Conservation (phyloP, 2,888 invertebrate genomes). For the Drosophila prostipennis region DNA sequence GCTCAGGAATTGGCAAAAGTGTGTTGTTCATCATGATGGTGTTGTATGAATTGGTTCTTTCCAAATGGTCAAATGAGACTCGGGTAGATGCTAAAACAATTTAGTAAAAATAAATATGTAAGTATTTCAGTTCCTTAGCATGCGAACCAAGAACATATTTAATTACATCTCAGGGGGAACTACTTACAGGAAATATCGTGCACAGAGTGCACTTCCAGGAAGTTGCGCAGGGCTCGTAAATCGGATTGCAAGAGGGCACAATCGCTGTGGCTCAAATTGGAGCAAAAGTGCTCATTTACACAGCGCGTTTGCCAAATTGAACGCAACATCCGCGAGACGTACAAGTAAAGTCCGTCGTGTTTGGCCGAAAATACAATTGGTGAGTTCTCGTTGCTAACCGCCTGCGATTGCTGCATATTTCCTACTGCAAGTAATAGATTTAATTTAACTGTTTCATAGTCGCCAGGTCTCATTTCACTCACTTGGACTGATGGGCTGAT, state of each 20-base stretch:
- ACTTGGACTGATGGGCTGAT: conserved; percentile 84
- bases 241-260: conserved; percentile 90
- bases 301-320: conserved; percentile 95
- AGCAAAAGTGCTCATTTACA: conserved; percentile 88
- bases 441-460: background rate
- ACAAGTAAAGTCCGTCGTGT: conserved; percentile 97
- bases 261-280: conserved; percentile 89
- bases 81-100: conserved; percentile 61
- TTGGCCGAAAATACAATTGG: conserved; percentile 89
- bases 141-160: too few relatives aligned
- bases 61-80: conserved; percentile 63
- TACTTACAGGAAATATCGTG: conserved; percentile 81
- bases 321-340: conserved; percentile 93
- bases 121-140: too few relatives aligned
- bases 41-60: conserved; percentile 69
- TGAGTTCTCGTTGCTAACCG: conserved; percentile 67
- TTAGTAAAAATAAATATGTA: background rate
- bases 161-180: background rate
- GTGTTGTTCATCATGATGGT: conserved; percentile 60
- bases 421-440: conserved; percentile 8
- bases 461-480: conserved; percentile 49
- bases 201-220: conserved; percentile 89
- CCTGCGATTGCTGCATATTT: conserved; percentile 37
- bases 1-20: conserved; percentile 72
- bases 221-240: conserved; percentile 90